Evolutionary conservation across 2,113 vertebrate species (phyloP).

Genomic region (Elephantulus edwardii): DNA sequence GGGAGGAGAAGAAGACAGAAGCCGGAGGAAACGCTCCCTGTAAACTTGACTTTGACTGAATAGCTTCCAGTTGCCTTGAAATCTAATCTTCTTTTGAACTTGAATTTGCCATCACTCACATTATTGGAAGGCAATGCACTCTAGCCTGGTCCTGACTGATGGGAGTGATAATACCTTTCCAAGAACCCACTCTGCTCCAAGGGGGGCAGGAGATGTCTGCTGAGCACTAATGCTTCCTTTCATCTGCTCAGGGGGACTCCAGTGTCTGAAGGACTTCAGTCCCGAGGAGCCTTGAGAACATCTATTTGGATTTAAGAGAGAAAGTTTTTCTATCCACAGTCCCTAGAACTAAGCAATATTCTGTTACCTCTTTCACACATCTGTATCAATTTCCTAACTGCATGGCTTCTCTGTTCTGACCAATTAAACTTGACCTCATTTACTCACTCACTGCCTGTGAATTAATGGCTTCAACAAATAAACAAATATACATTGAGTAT

Average conservation of each 20-base stretch:
- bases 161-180: slow-evolving; percentile 79
- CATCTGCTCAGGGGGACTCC: slow-evolving; percentile 74
- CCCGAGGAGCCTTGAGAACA: not conserved
- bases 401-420: not conserved
- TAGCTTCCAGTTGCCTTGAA: slow-evolving; percentile 88
- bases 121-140: slow-evolving; percentile 85
- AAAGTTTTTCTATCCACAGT: not conserved
- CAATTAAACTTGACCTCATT: not conserved
- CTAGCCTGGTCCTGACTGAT: slow-evolving; percentile 78
- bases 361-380: not conserved
- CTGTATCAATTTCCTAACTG: not conserved
- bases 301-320: not conserved
- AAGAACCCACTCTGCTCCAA: slow-evolving; percentile 71
- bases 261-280: not conserved
- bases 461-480: not conserved
- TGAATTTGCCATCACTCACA: slow-evolving; percentile 83
- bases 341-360: not conserved
- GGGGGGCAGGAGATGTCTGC: slow-evolving; percentile 58
- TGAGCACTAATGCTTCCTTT: slow-evolving; percentile 72
- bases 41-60: slow-evolving; percentile 86
- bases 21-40: slow-evolving; percentile 72
- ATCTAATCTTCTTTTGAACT: slow-evolving; percentile 88
- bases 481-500: not conserved
- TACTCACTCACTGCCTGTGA: not conserved
- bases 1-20: slow-evolving; percentile 75